phyloP scores from a whole-genome alignment of 2,113 vertebrate genomes.

The Emydocephalus ijimae region DNA sequence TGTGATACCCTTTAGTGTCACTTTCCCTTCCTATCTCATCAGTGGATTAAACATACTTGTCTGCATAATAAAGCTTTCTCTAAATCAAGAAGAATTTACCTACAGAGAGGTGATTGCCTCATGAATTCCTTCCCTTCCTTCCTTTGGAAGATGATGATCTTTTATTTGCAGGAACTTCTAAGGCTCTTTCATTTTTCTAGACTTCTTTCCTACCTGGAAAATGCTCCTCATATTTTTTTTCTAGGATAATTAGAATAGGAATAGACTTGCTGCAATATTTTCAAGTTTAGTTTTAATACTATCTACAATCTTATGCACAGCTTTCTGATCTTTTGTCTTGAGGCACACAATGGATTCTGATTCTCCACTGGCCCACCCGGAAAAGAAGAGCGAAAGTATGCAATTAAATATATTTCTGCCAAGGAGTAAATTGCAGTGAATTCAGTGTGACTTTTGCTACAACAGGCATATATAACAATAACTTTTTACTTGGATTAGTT shows the following conservation, averaged over 20 bases:
- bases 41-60: not conserved
- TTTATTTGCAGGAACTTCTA: not conserved
- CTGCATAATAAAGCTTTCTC: not conserved
- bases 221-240: not conserved
- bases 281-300: not conserved
- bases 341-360: not conserved
- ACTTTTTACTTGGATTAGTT: not conserved
- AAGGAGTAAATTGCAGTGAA: not conserved
- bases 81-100: not conserved
- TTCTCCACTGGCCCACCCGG: not conserved
- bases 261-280: not conserved
- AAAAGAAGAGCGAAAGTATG: not conserved
- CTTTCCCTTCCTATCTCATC: conserved; percentile 8
- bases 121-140: not conserved
- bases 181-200: not conserved
- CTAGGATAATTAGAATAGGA: not conserved
- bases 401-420: not conserved
- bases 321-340: not conserved
- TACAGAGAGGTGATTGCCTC: not conserved
- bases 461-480: not conserved
- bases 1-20: not conserved
- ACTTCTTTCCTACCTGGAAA: not conserved
- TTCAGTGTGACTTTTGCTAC: not conserved
- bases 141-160: not conserved
- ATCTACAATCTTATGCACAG: not conserved